Percentiles rank a stretch among this genome's conserved stretches.
Evolutionary conservation across 1,140 invertebrate genomes (phyloP).

Genomic region (Diachasmimorpha longicaudata): DNA sequence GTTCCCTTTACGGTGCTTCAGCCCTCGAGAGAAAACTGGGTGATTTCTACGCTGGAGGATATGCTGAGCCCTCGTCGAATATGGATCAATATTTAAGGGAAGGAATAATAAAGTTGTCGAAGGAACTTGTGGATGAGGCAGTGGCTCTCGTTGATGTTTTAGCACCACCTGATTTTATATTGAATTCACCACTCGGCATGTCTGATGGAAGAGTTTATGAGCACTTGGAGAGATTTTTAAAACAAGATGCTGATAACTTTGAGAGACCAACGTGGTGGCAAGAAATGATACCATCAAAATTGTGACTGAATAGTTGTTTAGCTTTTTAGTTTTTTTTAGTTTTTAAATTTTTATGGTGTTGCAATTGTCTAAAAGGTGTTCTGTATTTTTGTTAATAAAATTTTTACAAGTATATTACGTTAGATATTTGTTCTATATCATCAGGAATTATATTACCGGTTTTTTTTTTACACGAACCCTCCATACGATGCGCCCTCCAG

Average conservation of each 20-base stretch:
- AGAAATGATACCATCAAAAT: slow-evolving; percentile 65
- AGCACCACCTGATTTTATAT: slow-evolving; percentile 85
- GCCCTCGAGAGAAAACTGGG: slow-evolving; percentile 77
- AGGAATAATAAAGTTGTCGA: slow-evolving; percentile 73
- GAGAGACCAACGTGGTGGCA: slow-evolving; percentile 81
- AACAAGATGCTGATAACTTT: slow-evolving; percentile 73
- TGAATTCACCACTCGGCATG: slow-evolving; percentile 84
- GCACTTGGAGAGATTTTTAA: slow-evolving; percentile 78
- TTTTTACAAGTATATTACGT: too few species aligned
- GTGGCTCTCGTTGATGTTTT: slow-evolving; percentile 83
- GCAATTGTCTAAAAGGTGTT: too few species aligned
- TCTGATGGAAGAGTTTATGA: slow-evolving; percentile 87
- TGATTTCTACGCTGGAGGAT: slow-evolving; percentile 78
- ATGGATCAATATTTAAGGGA: slow-evolving; percentile 66
- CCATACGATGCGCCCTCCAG: too few species aligned
- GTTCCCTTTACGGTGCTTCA: slow-evolving; percentile 75
- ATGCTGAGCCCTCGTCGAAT: slow-evolving; percentile 53
- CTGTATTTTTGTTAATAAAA: too few species aligned
- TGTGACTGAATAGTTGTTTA: slow-evolving; percentile 36
- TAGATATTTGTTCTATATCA: too few species aligned
- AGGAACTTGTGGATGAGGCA: slow-evolving; percentile 75
- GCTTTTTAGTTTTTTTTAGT: too few species aligned
- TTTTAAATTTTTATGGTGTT: too few species aligned
- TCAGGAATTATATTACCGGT: too few species aligned
- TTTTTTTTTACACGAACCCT: too few species aligned